phyloP scores from a whole-genome alignment of 2,113 vertebrate species.

The Balaenoptera acutorostrata region DNA sequence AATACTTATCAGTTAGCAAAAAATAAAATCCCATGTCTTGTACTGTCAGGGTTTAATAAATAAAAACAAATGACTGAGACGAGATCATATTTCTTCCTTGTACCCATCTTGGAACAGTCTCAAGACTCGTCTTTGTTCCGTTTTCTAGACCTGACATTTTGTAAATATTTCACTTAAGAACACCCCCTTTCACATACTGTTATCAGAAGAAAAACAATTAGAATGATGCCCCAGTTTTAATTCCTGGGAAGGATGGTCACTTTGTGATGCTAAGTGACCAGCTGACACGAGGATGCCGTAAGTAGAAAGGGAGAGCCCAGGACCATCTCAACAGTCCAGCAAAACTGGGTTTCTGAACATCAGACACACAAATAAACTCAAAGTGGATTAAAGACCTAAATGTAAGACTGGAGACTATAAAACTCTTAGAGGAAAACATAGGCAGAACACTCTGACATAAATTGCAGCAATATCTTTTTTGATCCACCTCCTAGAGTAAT shows the following conservation, averaged over 20 bases:
- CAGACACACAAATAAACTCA: no score
- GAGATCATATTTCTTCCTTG: background rate
- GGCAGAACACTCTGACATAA: no score
- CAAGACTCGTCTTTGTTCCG: background rate
- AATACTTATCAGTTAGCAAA: background rate
- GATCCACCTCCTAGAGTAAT: no score
- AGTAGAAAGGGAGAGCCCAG: background rate
- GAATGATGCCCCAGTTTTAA: background rate
- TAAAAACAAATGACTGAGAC: background rate
- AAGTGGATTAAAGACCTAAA: no score
- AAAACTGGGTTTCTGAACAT: background rate
- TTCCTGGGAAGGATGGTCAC: background rate
- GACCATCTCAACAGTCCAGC: background rate
- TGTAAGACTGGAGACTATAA: no score
- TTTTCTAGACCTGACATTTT: background rate
- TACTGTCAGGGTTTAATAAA: background rate
- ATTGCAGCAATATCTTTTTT: no score
- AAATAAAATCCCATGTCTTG: background rate
- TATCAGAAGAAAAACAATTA: background rate
- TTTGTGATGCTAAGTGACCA: background rate
- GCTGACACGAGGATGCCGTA: background rate
- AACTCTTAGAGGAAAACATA: no score
- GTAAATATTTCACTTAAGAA: background rate
- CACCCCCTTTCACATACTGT: background rate
- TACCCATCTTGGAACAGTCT: background rate